Evolutionary conservation across 2,113 vertebrate genomes (phyloP).

Genomic region (Psammodynastes pulverulentus): DNA sequence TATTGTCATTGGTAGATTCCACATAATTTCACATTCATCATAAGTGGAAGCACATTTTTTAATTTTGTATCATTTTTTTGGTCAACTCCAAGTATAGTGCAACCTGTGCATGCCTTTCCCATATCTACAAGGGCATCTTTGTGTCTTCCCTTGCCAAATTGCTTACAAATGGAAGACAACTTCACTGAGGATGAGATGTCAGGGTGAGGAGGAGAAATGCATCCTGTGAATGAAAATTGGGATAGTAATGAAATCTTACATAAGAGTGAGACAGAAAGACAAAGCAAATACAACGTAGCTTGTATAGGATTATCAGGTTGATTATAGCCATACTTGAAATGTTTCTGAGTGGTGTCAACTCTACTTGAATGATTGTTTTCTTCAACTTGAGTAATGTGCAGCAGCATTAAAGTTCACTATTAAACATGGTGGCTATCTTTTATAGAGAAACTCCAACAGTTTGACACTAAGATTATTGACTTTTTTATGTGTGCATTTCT

Average conservation of each 20-base stretch:
- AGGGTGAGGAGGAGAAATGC: slow-evolving; percentile 25
- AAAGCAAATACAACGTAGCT: slow-evolving; percentile 67
- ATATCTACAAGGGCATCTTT: background rate
- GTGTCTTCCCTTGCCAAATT: slow-evolving; percentile 77
- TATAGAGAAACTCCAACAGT: slow-evolving; percentile 81
- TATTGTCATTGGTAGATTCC: background rate
- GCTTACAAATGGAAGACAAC: slow-evolving; percentile 64
- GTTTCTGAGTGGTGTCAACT: slow-evolving; percentile 89
- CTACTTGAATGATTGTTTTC: slow-evolving; percentile 93
- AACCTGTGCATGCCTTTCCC: background rate
- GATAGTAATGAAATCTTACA: slow-evolving; percentile 80
- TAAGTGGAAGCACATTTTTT: background rate
- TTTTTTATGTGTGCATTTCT: slow-evolving; percentile 76
- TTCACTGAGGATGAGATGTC: slow-evolving; percentile 29
- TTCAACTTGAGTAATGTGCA: slow-evolving; percentile 82
- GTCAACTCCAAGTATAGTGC: background rate
- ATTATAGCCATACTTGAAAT: slow-evolving; percentile 98
- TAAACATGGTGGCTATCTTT: slow-evolving; percentile 83
- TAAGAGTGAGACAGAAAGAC: slow-evolving; percentile 72
- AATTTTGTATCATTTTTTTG: background rate
- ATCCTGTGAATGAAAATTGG: slow-evolving; percentile 71
- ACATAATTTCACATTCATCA: background rate
- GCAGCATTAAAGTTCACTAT: slow-evolving; percentile 77
- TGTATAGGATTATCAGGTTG: slow-evolving; percentile 82
- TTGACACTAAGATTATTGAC: slow-evolving; percentile 91